Conservation (phyloP, 2,888 invertebrate genomes). For the Bedellia somnulentella region DNA sequence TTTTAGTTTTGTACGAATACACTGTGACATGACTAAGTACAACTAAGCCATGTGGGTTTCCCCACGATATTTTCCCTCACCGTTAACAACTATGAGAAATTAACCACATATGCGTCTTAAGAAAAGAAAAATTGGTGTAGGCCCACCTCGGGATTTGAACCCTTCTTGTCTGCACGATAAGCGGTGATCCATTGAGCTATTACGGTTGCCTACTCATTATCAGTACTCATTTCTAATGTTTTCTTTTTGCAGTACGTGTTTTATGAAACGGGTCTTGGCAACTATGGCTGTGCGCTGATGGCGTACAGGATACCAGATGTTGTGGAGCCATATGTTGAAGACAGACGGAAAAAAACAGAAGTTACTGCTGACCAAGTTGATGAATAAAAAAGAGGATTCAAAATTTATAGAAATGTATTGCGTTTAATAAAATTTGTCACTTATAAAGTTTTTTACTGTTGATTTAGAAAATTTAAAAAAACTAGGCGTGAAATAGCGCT, state of each 20-base stretch:
- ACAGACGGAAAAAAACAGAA: slow-evolving; percentile 21
- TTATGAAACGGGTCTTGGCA: slow-evolving; percentile 37
- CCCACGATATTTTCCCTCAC: no score
- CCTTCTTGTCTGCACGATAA: no score
- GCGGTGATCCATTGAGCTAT: slow-evolving; percentile 4
- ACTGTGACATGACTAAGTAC: no score
- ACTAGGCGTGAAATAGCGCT: not conserved
- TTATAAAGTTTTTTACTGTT: not conserved
- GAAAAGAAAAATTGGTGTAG: slow-evolving; percentile 1
- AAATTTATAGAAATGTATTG: not conserved
- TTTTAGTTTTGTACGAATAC: no score
- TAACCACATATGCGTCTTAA: no score
- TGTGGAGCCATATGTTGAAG: slow-evolving; percentile 20
- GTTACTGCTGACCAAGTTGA: not conserved
- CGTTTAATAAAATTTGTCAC: not conserved
- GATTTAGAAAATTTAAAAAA: not conserved
- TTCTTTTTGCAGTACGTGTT: slow-evolving; percentile 30
- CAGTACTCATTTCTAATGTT: not conserved
- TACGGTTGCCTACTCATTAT: not conserved
- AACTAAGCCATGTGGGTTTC: no score
- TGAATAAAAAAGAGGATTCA: not conserved
- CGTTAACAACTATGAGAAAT: not conserved
- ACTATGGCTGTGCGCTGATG: slow-evolving; percentile 50
- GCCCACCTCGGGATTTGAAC: no score
- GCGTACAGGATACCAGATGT: slow-evolving; percentile 32